Percentiles rank a stretch among this genome's conserved stretches.
phyloP scores from a whole-genome alignment of 1,140 invertebrate species.

The Bombus soroeensis region DNA sequence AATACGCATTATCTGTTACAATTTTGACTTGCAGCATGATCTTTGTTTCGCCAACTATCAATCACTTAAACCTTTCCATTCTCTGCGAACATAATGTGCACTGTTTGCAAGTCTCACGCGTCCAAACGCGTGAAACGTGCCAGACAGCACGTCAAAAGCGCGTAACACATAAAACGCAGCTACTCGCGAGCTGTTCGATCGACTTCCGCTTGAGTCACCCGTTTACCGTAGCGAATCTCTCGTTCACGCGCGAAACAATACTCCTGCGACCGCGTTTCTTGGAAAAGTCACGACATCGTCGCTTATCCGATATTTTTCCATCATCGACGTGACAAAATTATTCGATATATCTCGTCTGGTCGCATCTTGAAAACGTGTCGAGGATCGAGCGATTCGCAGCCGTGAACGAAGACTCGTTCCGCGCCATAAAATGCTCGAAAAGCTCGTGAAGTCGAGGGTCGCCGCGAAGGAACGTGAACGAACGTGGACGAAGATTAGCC shows the following conservation, averaged over 20 bases:
- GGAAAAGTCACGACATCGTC: slow-evolving; percentile 27
- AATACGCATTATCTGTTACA: not conserved
- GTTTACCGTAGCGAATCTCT: slow-evolving; percentile 8
- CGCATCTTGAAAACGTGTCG: slow-evolving; percentile 13
- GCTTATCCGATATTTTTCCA: slow-evolving; percentile 24
- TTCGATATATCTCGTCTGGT: not conserved
- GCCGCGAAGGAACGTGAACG: not conserved
- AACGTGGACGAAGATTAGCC: slow-evolving; percentile 25
- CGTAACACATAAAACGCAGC: not conserved
- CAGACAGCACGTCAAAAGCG: slow-evolving; percentile 5
- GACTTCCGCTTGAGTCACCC: slow-evolving; percentile 25
- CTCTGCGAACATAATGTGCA: not conserved
- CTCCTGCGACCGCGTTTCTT: slow-evolving; percentile 7
- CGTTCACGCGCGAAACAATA: slow-evolving; percentile 9
- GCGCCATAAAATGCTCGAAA: slow-evolving; percentile 47
- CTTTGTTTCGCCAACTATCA: not conserved
- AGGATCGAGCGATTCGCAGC: slow-evolving; percentile 1
- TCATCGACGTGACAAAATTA: not conserved
- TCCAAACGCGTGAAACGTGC: not conserved
- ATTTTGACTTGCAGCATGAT: not conserved
- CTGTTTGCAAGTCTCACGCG: not conserved
- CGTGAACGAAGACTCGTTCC: slow-evolving; percentile 19
- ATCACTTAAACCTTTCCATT: not conserved
- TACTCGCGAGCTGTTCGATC: not conserved
- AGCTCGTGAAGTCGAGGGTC: slow-evolving; percentile 18